These are phyloP conservation scores for Pterostichus niger DNA, from an alignment of 2,888 invertebrate species.

Conservation along the genomic window DNA sequence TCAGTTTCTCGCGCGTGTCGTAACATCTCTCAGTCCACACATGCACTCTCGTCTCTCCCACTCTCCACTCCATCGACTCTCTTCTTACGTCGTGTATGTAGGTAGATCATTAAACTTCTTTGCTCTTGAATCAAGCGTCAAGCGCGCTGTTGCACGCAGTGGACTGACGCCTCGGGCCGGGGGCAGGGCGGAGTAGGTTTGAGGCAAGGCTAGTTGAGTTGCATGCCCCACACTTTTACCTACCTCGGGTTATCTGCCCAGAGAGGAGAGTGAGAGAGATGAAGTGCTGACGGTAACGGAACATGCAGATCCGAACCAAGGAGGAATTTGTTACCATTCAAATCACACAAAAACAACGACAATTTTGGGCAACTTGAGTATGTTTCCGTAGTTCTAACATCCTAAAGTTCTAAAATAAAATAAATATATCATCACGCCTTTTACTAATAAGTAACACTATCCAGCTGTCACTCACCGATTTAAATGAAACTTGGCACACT, in stretches of 20 bases:
- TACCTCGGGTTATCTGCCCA: conserved; percentile 44
- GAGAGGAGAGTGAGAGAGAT: conserved; percentile 2
- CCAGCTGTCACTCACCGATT: no score
- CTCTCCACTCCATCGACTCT: no score
- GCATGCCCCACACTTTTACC: conserved; percentile 62
- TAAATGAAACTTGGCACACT: no score
- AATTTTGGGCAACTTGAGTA: no score
- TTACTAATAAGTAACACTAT: no score
- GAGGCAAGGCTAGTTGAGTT: conserved; percentile 46
- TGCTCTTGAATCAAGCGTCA: conserved; percentile 61
- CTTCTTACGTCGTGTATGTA: conserved; percentile 41
- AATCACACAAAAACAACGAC: no score
- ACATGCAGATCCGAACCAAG: conserved; percentile 22
- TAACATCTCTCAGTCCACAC: conserved; percentile 3
- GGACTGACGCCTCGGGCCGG: conserved; percentile 14
- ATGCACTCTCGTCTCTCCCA: conserved; percentile 9
- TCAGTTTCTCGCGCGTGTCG: conserved; percentile 24
- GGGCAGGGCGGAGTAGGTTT: not conserved
- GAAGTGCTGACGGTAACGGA: conserved; percentile 24
- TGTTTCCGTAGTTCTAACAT: no score
- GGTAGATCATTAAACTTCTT: conserved; percentile 64
- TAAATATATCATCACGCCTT: no score
- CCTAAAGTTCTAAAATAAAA: no score
- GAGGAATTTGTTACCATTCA: not conserved
- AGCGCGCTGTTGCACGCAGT: conserved; percentile 28